Percentiles rank a stretch among this genome's conserved stretches.
Evolutionary conservation across 2,888 invertebrate species (phyloP).

Genomic region (Metopia argyrocephala): DNA sequence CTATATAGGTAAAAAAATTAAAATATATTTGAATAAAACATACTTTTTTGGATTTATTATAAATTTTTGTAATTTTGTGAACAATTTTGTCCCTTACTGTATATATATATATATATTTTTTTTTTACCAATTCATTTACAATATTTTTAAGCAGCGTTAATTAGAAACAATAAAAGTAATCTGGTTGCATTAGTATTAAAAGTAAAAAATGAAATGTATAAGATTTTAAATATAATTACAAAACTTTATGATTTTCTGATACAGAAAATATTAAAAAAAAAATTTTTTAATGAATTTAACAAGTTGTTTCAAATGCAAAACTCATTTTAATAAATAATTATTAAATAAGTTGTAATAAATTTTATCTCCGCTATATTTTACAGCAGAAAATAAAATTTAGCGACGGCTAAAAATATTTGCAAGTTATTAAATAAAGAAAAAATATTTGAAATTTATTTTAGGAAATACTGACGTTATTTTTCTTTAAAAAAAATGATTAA

Average conservation of each 20-base stretch:
- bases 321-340: neutral
- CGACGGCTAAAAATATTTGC: neutral
- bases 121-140: too few species aligned
- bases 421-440: too few species aligned
- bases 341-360: neutral
- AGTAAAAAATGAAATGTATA: neutral
- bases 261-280: neutral
- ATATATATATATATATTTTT: too few species aligned
- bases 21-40: too few species aligned
- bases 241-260: conserved; percentile 6
- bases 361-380: neutral
- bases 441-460: too few species aligned
- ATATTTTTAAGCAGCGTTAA: neutral
- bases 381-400: neutral
- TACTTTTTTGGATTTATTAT: too few species aligned
- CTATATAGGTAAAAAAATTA: too few species aligned
- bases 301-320: neutral
- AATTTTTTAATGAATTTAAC: neutral
- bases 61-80: too few species aligned
- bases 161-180: neutral
- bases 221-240: neutral
- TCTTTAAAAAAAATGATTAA: too few species aligned
- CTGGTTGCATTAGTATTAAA: neutral
- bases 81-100: too few species aligned
- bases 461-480: too few species aligned